phyloP scores from a whole-genome alignment of 2,113 vertebrate genomes.

The Deroptyus accipitrinus region DNA sequence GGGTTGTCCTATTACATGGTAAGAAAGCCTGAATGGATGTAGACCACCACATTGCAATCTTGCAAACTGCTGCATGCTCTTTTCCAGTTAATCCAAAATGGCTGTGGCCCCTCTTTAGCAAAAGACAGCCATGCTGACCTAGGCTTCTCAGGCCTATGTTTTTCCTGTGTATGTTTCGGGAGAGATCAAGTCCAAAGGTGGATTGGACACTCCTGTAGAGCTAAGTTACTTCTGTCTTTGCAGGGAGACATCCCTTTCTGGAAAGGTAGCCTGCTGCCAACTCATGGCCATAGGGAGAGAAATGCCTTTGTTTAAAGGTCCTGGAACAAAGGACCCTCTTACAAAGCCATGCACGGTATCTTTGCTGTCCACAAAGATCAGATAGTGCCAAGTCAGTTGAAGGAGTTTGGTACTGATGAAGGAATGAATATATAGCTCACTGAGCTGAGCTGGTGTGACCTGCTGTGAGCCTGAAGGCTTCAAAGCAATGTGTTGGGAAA shows the following conservation, averaged over 20 bases:
- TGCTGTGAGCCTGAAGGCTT: background rate
- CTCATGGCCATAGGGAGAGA: background rate
- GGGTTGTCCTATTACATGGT: background rate
- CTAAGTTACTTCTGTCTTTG: background rate
- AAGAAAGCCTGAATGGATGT: background rate
- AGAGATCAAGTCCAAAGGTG: background rate
- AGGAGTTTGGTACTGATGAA: background rate
- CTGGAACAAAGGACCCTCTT: background rate
- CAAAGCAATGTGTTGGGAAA: background rate
- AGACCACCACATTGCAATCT: background rate
- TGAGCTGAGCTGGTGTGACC: background rate
- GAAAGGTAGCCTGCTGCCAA: background rate
- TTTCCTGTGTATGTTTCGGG: background rate
- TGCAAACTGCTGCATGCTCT: background rate
- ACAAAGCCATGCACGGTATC: background rate
- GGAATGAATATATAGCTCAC: background rate
- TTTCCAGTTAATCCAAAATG: background rate
- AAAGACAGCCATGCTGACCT: background rate
- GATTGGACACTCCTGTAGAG: background rate
- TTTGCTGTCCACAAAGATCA: background rate
- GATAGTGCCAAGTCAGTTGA: background rate
- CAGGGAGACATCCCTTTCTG: background rate
- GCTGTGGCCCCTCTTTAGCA: background rate
- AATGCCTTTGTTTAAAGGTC: background rate
- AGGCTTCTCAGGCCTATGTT: background rate